Evolutionary conservation across 2,113 vertebrate species (phyloP).

Genomic region (Oxyura jamaicensis): DNA sequence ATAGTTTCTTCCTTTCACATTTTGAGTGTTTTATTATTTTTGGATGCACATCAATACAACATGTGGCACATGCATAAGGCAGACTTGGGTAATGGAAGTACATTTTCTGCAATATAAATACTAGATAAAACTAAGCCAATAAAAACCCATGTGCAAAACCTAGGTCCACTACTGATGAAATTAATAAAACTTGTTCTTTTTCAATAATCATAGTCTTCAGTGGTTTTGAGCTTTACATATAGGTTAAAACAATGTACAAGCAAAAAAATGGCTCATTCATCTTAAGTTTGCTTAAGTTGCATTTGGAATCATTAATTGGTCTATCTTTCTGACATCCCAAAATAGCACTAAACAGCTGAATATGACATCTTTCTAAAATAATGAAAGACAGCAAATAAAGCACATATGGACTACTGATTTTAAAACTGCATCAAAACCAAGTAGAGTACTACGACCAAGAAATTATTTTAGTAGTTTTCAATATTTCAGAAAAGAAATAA

Average conservation of each 20-base stretch:
- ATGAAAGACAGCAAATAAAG: not conserved
- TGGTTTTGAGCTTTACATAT: not conserved
- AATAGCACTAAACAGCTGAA: not conserved
- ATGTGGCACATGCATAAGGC: constrained; percentile 38
- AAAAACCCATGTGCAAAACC: not conserved
- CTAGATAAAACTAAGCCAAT: not conserved
- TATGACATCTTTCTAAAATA: not conserved
- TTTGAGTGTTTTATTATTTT: constrained; percentile 72
- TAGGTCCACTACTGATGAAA: not conserved
- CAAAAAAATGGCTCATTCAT: not conserved
- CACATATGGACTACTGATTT: not conserved
- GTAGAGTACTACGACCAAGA: not conserved
- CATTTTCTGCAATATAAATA: constrained; percentile 40
- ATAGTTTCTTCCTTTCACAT: constrained; percentile 68
- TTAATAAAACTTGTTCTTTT: not conserved
- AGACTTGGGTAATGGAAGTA: not conserved
- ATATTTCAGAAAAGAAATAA: not conserved
- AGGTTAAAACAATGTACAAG: not conserved
- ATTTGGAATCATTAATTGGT: not conserved
- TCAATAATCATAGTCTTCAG: not conserved
- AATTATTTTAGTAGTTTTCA: not conserved
- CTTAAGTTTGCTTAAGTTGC: not conserved
- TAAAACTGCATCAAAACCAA: not conserved
- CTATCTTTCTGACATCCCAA: not conserved
- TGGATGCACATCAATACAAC: constrained; percentile 63